These are phyloP conservation scores for Rhodophaea formosa DNA, from an alignment of 2,888 invertebrate genomes.

Conservation along the genomic window DNA sequence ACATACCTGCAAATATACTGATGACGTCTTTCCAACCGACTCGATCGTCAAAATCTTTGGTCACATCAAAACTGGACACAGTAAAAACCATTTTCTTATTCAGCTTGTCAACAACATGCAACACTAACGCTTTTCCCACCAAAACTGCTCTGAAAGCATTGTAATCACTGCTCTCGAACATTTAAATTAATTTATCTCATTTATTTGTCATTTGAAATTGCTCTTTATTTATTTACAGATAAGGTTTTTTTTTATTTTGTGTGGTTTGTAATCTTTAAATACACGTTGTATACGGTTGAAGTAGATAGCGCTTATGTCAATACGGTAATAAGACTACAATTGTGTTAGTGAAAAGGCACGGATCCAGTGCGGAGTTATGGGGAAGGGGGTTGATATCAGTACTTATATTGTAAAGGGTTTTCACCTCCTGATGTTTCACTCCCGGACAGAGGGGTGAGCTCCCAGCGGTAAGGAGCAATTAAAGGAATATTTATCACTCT, in stretches of 20 bases:
- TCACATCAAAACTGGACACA: conserved; percentile 11
- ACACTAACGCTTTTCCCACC: conserved; percentile 11
- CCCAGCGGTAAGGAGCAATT: too few species aligned
- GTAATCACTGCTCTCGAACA: conserved; percentile 6
- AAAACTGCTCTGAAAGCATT: conserved; percentile 11
- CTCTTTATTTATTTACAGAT: not conserved
- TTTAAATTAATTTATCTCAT: not conserved
- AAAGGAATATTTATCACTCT: too few species aligned
- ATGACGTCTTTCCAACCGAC: conserved; percentile 3
- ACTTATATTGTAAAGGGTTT: too few species aligned
- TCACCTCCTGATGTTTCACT: too few species aligned
- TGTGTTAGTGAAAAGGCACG: not conserved
- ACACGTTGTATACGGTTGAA: conserved; percentile 3
- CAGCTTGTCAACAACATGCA: not conserved
- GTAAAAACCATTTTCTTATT: conserved; percentile 11
- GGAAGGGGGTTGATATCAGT: too few species aligned
- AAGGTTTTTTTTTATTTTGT: not conserved
- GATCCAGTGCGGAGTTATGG: too few species aligned
- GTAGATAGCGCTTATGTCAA: conserved; percentile 4
- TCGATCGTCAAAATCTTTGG: conserved; percentile 7
- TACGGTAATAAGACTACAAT: not conserved
- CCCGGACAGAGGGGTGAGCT: too few species aligned
- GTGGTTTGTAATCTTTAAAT: not conserved
- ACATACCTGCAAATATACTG: conserved; percentile 1
- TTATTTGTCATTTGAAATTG: not conserved